Evolutionary conservation across 2,888 invertebrate species (phyloP).

Genomic region (Microctonus aethiopoides): DNA sequence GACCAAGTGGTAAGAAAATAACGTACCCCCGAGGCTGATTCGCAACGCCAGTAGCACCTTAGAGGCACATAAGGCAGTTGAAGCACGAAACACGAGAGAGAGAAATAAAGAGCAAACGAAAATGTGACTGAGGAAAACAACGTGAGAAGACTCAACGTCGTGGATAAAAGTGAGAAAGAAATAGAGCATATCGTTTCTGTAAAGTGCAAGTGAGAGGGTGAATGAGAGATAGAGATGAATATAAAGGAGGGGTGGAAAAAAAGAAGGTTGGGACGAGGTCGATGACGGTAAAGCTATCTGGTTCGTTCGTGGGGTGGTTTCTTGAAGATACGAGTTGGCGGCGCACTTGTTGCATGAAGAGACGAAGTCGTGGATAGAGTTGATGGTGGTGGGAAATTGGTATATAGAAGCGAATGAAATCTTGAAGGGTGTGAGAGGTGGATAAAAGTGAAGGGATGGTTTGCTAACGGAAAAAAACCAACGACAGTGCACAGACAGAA

Average conservation of each 20-base stretch:
- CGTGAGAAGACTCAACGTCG: constrained; percentile 5
- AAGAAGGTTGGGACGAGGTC: constrained; percentile 6
- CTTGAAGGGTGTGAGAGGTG: background rate
- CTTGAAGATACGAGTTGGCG: constrained; percentile 46
- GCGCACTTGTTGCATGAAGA: constrained; percentile 63
- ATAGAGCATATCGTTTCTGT: background rate
- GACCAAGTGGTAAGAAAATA: constrained; percentile 28
- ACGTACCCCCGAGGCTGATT: constrained; percentile 30
- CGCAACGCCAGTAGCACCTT: constrained; percentile 12
- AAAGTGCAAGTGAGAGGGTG: background rate
- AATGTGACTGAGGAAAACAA: constrained; percentile 9
- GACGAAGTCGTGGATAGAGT: constrained; percentile 34
- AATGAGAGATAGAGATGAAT: background rate
- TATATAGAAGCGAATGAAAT: background rate
- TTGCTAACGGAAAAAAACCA: background rate
- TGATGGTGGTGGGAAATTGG: constrained; percentile 33
- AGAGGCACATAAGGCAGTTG: constrained; percentile 20
- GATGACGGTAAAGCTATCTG: constrained; percentile 33
- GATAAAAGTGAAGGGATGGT: background rate
- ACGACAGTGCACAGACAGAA: background rate
- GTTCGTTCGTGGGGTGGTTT: constrained; percentile 41
- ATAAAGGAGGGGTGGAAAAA: background rate
- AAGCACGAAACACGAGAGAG: constrained; percentile 13
- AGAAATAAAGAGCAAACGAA: background rate
- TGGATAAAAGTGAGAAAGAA: constrained; percentile 15